phyloP scores from a whole-genome alignment of 2,797 vertebrate species.

The Pelodytes ibericus region DNA sequence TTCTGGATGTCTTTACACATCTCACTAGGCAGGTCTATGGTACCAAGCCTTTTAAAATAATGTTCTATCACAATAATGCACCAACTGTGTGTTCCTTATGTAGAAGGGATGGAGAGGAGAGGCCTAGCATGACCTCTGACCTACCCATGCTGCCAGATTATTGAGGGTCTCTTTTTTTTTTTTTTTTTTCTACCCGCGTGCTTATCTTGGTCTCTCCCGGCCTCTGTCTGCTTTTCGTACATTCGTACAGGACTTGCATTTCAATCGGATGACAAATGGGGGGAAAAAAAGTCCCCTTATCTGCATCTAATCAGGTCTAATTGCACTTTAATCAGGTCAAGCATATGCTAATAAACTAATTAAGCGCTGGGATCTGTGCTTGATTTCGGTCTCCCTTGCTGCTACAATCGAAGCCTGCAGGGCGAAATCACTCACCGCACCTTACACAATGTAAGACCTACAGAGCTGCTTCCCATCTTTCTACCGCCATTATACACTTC shows the following conservation, averaged over 20 bases:
- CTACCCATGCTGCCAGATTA: too few relatives aligned
- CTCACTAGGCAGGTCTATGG: too few relatives aligned
- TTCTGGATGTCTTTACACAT: too few relatives aligned
- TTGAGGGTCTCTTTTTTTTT: neutral
- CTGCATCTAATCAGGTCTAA: conserved; percentile 39
- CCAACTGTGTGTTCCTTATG: too few relatives aligned
- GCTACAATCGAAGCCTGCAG: conserved; percentile 2
- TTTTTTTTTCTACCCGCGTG: neutral
- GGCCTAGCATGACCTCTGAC: too few relatives aligned
- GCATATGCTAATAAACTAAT: conserved; percentile 44
- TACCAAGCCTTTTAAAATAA: too few relatives aligned
- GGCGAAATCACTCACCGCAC: too few relatives aligned
- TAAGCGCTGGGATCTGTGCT: conserved; percentile 14
- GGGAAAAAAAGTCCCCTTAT: conserved; percentile 43
- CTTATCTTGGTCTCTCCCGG: conserved; percentile 18
- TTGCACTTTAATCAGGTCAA: conserved; percentile 51
- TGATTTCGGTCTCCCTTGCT: conserved; percentile 8
- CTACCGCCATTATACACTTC: too few relatives aligned
- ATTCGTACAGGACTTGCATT: conserved; percentile 22
- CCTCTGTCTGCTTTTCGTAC: conserved; percentile 33
- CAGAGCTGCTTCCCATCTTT: too few relatives aligned
- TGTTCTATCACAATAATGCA: too few relatives aligned
- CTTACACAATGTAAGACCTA: too few relatives aligned
- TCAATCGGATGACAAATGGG: conserved; percentile 48
- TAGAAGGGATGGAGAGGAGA: too few relatives aligned